Evolutionary conservation across 2,113 vertebrate genomes (phyloP).

Genomic region (Tetrax tetrax): DNA sequence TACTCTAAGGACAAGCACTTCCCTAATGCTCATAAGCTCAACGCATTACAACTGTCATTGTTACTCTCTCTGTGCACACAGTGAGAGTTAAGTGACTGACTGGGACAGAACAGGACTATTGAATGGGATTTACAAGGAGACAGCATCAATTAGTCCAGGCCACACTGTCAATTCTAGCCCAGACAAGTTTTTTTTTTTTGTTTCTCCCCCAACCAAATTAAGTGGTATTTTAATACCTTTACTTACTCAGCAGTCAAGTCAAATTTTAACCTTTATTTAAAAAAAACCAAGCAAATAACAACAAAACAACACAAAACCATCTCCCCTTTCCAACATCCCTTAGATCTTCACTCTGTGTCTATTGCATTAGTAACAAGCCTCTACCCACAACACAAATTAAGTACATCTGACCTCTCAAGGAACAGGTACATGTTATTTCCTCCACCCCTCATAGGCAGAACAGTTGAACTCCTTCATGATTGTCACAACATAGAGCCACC

Average conservation of each 20-base stretch:
- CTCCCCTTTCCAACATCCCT: background rate
- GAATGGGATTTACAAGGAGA: background rate
- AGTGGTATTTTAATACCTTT: background rate
- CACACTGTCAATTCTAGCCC: background rate
- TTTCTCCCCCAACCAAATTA: no score
- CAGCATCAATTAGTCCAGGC: background rate
- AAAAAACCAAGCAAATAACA: background rate
- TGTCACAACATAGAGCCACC: background rate
- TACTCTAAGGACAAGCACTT: background rate
- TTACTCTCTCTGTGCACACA: background rate
- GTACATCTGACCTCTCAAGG: background rate
- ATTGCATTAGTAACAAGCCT: background rate
- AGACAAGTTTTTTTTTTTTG: background rate
- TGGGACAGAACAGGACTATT: background rate
- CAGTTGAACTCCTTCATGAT: fast-evolving
- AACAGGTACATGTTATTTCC: background rate
- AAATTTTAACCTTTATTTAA: background rate
- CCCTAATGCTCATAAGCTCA: background rate
- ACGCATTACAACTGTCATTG: background rate
- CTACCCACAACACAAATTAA: background rate
- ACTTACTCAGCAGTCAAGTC: background rate
- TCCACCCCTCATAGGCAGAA: background rate
- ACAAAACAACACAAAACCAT: background rate
- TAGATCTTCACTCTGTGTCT: background rate
- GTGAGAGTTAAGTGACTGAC: background rate